These are phyloP conservation scores for Oxyura jamaicensis DNA, from an alignment of 2,113 vertebrate genomes.

Conservation along the genomic window DNA sequence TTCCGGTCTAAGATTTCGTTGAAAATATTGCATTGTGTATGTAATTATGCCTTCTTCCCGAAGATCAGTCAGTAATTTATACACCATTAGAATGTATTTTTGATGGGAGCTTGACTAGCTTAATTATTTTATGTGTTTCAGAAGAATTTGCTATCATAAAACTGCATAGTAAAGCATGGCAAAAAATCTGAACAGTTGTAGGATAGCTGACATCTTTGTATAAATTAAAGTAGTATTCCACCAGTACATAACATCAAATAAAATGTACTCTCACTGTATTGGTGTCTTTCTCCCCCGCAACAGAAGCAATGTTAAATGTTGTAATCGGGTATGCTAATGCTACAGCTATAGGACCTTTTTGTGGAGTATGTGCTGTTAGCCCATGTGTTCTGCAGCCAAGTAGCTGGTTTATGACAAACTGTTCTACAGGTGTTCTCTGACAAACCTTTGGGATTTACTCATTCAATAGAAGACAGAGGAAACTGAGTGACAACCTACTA, in stretches of 20 bases:
- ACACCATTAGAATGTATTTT: slow-evolving; percentile 11
- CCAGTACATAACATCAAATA: neutral
- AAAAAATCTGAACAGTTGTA: neutral
- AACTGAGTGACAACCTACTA: neutral
- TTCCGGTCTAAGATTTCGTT: neutral
- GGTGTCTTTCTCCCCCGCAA: neutral
- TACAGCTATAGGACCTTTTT: neutral
- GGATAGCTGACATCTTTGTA: neutral
- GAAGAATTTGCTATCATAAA: slow-evolving; percentile 27
- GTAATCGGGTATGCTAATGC: neutral
- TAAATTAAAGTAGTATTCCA: neutral
- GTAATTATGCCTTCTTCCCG: slow-evolving; percentile 7
- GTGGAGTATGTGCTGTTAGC: neutral
- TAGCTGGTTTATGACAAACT: neutral
- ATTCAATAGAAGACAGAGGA: neutral
- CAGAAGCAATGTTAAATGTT: neutral
- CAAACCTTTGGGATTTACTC: neutral
- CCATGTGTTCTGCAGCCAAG: neutral
- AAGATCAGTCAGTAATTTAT: neutral
- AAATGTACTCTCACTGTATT: neutral
- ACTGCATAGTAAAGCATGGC: neutral
- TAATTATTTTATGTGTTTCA: neutral
- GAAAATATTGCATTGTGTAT: neutral
- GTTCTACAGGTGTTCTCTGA: neutral
- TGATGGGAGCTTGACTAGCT: slow-evolving; percentile 14